Evolutionary conservation across 2,888 invertebrate species (phyloP).

Genomic region (Drosophila infuscata): DNA sequence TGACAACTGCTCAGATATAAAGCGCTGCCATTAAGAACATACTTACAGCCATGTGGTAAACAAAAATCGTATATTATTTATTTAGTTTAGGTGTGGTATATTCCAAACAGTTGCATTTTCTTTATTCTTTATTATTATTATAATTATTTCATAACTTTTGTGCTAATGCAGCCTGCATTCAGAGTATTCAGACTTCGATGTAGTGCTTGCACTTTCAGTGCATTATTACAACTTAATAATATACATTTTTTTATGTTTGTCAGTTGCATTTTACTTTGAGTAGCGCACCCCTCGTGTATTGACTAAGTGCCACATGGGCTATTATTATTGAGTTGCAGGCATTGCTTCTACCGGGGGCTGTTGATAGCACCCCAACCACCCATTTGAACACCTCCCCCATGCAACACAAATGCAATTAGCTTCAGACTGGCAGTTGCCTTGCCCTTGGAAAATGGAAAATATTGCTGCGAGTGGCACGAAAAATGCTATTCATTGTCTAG

Average conservation of each 20-base stretch:
- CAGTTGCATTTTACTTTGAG: slow-evolving; percentile 46
- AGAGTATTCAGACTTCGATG: slow-evolving; percentile 9
- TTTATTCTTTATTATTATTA: background rate
- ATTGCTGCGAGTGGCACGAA: slow-evolving; percentile 38
- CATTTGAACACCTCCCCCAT: background rate
- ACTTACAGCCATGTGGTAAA: background rate
- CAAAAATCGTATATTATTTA: background rate
- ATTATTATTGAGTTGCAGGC: slow-evolving; percentile 42
- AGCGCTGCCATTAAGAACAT: background rate
- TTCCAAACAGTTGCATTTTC: background rate
- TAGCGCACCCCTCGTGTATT: slow-evolving; percentile 35
- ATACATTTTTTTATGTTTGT: slow-evolving; percentile 23
- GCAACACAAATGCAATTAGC: slow-evolving; percentile 48
- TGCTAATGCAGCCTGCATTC: background rate
- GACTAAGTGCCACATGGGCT: slow-evolving; percentile 45
- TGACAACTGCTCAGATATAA: background rate
- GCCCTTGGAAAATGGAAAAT: slow-evolving; percentile 62
- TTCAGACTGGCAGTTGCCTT: slow-evolving; percentile 42
- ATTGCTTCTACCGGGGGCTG: slow-evolving; percentile 27
- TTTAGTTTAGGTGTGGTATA: background rate
- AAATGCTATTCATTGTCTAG: slow-evolving; percentile 66
- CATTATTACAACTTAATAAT: slow-evolving; percentile 26
- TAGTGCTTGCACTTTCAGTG: slow-evolving; percentile 1
- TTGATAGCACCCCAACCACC: background rate
- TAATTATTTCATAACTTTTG: background rate